A percentile compares a stretch with the other conserved stretches of the same genome.
Conservation (phyloP, 2,113 vertebrate species). For the Athene noctua region DNA sequence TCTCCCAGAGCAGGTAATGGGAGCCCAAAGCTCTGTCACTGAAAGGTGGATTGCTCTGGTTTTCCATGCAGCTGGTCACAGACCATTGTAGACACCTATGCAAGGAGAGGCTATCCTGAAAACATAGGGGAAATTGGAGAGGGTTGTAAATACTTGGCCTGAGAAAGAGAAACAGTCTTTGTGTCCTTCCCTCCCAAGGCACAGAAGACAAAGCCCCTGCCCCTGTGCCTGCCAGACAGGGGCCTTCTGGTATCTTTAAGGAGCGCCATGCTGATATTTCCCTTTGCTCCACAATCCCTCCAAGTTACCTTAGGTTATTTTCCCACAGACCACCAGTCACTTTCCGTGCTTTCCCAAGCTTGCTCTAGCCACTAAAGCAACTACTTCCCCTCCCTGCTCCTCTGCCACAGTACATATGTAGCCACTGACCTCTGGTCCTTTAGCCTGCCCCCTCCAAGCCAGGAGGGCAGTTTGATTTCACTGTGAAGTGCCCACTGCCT, state of each 20-base stretch:
- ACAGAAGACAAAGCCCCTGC: neutral
- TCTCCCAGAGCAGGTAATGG: neutral
- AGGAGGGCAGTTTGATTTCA: neutral
- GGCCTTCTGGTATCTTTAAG: neutral
- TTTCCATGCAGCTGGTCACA: neutral
- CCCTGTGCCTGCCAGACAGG: neutral
- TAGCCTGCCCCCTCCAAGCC: neutral
- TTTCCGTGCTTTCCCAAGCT: no score
- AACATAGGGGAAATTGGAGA: neutral
- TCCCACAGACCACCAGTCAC: no score
- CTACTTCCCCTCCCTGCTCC: no score
- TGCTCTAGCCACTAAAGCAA: no score
- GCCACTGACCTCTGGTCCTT: neutral
- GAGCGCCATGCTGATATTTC: neutral
- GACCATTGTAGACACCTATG: accelerated
- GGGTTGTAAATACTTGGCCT: neutral
- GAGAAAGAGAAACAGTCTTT: neutral
- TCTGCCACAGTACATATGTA: neutral
- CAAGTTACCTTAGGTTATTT: neutral
- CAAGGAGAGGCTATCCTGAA: neutral
- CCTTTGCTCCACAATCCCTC: neutral
- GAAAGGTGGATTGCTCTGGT: neutral
- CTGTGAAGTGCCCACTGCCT: neutral
- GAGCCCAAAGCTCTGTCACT: neutral
- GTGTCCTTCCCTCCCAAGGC: neutral